Percentiles rank a stretch among this genome's conserved stretches.
phyloP scores from a whole-genome alignment of 2,888 invertebrate species.

The Disparrhopalites patrizii region DNA sequence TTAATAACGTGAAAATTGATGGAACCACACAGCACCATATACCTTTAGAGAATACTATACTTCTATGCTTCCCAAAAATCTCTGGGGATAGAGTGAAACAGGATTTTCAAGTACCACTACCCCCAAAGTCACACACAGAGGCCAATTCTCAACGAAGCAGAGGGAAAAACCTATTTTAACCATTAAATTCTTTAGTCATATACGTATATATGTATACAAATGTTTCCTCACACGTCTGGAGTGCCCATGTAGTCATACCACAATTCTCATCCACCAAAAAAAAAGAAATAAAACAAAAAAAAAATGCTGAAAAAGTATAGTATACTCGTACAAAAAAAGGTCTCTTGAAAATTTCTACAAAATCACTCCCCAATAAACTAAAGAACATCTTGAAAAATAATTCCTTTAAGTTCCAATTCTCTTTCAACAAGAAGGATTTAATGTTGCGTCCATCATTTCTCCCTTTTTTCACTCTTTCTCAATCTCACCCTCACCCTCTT shows the following conservation, averaged over 20 bases:
- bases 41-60: no score
- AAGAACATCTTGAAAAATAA: no score
- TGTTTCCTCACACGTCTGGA: neutral
- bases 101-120: constrained; percentile 17
- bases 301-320: neutral
- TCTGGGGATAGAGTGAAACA: constrained; percentile 12
- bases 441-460: no score
- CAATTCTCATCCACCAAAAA: neutral
- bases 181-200: no score
- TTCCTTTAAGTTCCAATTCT: no score
- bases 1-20: constrained; percentile 30
- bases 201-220: neutral
- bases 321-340: neutral
- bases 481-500: no score
- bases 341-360: no score
- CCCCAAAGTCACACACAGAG: no score
- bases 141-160: constrained; percentile 10
- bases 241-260: neutral
- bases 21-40: constrained; percentile 5
- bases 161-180: constrained; percentile 4
- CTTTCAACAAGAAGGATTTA: no score
- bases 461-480: no score
- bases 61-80: no score
- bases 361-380: no score
- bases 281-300: neutral